These are phyloP conservation scores for Diglossa cyanea DNA, from an alignment of 2,797 vertebrate genomes.

Conservation along the genomic window DNA sequence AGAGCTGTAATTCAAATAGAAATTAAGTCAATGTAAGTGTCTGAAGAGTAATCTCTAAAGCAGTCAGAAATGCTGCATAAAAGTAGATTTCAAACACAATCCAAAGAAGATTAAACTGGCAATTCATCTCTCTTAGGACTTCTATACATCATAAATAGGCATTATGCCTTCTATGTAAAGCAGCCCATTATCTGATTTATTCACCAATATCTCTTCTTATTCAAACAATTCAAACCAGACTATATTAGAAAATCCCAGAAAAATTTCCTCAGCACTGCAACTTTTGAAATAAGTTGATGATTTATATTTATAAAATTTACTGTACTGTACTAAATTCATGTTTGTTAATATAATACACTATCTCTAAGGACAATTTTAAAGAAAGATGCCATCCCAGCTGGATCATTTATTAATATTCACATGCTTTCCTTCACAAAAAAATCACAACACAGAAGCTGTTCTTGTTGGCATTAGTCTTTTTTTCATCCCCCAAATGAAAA, in stretches of 20 bases:
- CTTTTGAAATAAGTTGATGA: conserved; percentile 1
- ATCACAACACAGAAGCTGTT: background rate
- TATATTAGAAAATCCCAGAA: conserved; percentile 2
- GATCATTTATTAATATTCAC: conserved; percentile 26
- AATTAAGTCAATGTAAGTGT: background rate
- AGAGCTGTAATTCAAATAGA: background rate
- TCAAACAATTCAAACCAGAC: conserved; percentile 22
- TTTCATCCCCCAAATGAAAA: background rate
- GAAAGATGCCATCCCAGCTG: background rate
- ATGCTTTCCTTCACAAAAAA: background rate
- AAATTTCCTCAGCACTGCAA: background rate
- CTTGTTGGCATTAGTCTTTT: background rate
- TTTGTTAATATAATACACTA: background rate
- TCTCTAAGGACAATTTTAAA: conserved; percentile 8
- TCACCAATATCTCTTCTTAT: conserved; percentile 9
- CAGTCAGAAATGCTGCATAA: background rate
- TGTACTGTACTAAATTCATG: background rate
- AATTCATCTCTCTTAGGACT: conserved; percentile 12
- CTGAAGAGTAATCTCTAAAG: background rate
- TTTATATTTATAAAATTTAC: conserved; percentile 24
- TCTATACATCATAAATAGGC: conserved; percentile 13
- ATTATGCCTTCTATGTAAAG: conserved; percentile 17
- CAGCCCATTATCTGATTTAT: conserved; percentile 47
- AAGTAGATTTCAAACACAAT: conserved; percentile 38
- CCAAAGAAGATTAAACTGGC: conserved; percentile 43